Base-by-base conservation (phyloP, 2,888 invertebrate species). In the Argyresthia goedartella region DNA sequence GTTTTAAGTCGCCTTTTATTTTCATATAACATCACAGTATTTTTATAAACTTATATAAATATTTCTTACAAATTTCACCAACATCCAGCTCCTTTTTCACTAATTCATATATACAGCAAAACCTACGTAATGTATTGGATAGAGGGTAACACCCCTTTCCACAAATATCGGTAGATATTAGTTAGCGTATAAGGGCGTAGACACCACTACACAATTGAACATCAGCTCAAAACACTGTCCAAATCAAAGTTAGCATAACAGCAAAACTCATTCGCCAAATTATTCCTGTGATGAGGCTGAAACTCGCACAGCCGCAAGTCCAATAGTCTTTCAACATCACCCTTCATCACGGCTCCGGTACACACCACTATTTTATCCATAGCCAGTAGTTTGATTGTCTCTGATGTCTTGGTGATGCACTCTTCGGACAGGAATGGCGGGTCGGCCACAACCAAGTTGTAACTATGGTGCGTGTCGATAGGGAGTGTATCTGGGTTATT, bases 381-480 rank as follows among this genome's bases (percentile, higher is more conserved):
- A 0, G 90, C 77, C 51, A 98, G 72, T 61, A 90, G 89, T 60
- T 91, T 91, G 1, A 97, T 90, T 0, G 96, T 95, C 54, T 90
- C 79, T 0, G 95, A 89, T 0, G 93, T 93, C 84, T 97, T 97
- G 1, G 90, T 88, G 49, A 98, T 88, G 75, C 98, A 98, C 71
- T 98, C 98, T 60, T 95, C 93, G 0, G 97, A 94, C 2, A 99
- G 86, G 77, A 98, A 98, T 0, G 99, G 99, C 1, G 99, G 98
- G 81, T 99, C 98, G 0, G 94, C 95, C 52, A 99, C 87, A 1
- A 98, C 93, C 25, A 98, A 70, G 75, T 97, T 95, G 72, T 92
- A 97, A 47, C 81, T 71, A 16, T 81, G 78, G 1, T 81, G 62
- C 11, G 91, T 77, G 10, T 92, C 89, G 36, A 84, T 69, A 0